Evolutionary conservation across 2,797 vertebrate species (phyloP).

Genomic region (Microctenopoma lineatum): DNA sequence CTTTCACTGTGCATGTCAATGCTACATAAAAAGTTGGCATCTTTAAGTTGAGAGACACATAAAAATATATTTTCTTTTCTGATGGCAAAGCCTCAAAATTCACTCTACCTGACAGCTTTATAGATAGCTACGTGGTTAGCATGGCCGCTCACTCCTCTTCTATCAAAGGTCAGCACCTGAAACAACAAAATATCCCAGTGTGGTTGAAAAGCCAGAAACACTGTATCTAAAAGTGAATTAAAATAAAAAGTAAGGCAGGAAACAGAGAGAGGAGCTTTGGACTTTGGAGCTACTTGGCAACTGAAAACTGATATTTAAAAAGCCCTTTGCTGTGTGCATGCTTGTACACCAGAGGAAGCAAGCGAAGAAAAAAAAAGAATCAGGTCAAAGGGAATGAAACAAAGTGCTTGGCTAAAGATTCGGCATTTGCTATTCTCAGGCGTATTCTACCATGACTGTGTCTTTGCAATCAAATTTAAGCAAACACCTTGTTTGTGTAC

Average conservation of each 20-base stretch:
- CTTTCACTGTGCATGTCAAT: conserved; percentile 33
- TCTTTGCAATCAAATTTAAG: conserved; percentile 44
- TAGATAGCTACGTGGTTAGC: conserved; percentile 90
- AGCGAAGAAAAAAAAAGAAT: conserved; percentile 46
- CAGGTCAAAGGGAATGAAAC: conserved; percentile 65
- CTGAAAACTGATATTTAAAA: conserved; percentile 72
- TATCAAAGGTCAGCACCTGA: conserved; percentile 97
- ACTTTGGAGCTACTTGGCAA: conserved; percentile 67
- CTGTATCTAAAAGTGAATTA: conserved; percentile 44
- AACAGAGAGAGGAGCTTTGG: conserved; percentile 36
- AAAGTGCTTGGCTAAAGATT: conserved; percentile 56
- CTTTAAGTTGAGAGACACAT: conserved; percentile 15
- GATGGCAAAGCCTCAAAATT: conserved; percentile 7
- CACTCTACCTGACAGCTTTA: conserved; percentile 81
- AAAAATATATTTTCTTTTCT: conserved; percentile 9
- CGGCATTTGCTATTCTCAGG: conserved; percentile 42
- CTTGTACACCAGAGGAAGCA: conserved; percentile 61
- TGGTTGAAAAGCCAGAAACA: conserved; percentile 44
- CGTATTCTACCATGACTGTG: conserved; percentile 35
- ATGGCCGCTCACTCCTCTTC: conserved; percentile 92
- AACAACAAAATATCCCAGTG: conserved; percentile 66
- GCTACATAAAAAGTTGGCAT: conserved; percentile 32
- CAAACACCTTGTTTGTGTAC: conserved; percentile 3
- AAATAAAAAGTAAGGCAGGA: conserved; percentile 49
- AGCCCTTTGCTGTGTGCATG: conserved; percentile 63